Percentiles rank a stretch among this genome's conserved stretches.
Conservation (phyloP, 2,888 invertebrate species). For the Sturmia bella region DNA sequence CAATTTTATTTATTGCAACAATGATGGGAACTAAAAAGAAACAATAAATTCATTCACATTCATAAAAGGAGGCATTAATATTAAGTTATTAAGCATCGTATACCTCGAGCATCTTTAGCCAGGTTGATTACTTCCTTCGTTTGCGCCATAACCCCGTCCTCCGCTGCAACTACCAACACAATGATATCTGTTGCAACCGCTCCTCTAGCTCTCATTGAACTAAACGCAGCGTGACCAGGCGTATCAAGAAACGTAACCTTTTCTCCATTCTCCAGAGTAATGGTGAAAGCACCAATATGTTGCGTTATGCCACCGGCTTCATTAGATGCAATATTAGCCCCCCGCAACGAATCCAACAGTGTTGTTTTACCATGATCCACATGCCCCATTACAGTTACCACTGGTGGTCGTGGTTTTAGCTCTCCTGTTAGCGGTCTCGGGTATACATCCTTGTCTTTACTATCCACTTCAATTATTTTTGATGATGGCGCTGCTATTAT, state of each 20-base stretch:
- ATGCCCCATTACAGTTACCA: conserved; percentile 99
- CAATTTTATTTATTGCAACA: conserved; percentile 99
- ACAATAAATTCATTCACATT: conserved; percentile 1
- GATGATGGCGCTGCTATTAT: conserved; percentile 82
- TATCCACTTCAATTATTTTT: conserved; percentile 70
- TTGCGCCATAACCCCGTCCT: conserved; percentile 99
- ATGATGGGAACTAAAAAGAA: conserved; percentile 92
- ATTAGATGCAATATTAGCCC: conserved; percentile 92
- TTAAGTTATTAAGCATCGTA: not conserved
- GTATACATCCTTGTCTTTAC: conserved; percentile 83
- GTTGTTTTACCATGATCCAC: conserved; percentile 99
- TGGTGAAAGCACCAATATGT: conserved; percentile 98
- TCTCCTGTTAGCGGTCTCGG: conserved; percentile 86
- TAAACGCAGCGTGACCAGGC: conserved; percentile 99
- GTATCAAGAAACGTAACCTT: conserved; percentile 97
- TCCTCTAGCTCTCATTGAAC: conserved; percentile 96
- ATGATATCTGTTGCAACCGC: conserved; percentile 96
- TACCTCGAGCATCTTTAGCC: conserved; percentile 89
- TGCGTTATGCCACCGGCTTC: conserved; percentile 99
- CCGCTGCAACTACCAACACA: conserved; percentile 97
- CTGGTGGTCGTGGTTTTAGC: conserved; percentile 91
- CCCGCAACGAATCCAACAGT: conserved; percentile 92
- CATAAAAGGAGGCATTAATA: not conserved
- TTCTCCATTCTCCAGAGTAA: conserved; percentile 87
- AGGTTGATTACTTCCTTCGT: conserved; percentile 94